A percentile compares a stretch with the other conserved stretches of the same genome.
Evolutionary conservation across 2,888 invertebrate genomes (phyloP).

Genomic region (Glyphotaelius pellucidus): DNA sequence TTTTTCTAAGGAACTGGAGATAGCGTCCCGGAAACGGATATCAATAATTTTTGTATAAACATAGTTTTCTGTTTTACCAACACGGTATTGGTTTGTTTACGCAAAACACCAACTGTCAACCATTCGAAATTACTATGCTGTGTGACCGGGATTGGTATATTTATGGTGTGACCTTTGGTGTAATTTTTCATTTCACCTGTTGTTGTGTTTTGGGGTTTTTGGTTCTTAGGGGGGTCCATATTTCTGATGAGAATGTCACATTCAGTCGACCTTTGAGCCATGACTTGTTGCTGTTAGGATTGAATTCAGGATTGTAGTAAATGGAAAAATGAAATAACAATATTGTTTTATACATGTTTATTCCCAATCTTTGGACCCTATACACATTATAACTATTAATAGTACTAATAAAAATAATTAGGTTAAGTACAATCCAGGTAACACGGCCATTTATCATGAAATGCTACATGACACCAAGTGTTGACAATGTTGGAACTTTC

Average conservation of each 20-base stretch:
- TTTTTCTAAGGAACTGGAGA: not conserved
- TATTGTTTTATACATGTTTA: slow-evolving; percentile 81
- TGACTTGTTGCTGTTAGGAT: not conserved
- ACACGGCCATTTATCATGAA: slow-evolving; percentile 74
- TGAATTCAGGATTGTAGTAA: not conserved
- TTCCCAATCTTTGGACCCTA: slow-evolving; percentile 87
- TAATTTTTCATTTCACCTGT: not conserved
- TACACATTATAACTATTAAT: slow-evolving; percentile 83
- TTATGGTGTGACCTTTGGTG: not conserved
- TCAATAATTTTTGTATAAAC: not conserved
- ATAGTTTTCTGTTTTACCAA: not conserved
- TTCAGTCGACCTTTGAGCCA: not conserved
- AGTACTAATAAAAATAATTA: slow-evolving; percentile 69
- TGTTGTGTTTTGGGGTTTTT: not conserved
- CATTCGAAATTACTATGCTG: too few relatives aligned
- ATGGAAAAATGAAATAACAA: slow-evolving; percentile 59
- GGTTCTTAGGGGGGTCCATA: not conserved
- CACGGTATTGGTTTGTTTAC: not conserved
- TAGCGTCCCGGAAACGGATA: not conserved
- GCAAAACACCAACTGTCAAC: too few relatives aligned
- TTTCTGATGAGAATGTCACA: not conserved
- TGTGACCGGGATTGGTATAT: too few relatives aligned
- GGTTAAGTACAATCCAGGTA: slow-evolving; percentile 74
- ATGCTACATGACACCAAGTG: slow-evolving; percentile 70
- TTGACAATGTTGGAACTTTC: slow-evolving; percentile 11